These are phyloP conservation scores for Felis catus DNA, from an alignment of 2,113 vertebrate genomes.

Conservation along the genomic window DNA sequence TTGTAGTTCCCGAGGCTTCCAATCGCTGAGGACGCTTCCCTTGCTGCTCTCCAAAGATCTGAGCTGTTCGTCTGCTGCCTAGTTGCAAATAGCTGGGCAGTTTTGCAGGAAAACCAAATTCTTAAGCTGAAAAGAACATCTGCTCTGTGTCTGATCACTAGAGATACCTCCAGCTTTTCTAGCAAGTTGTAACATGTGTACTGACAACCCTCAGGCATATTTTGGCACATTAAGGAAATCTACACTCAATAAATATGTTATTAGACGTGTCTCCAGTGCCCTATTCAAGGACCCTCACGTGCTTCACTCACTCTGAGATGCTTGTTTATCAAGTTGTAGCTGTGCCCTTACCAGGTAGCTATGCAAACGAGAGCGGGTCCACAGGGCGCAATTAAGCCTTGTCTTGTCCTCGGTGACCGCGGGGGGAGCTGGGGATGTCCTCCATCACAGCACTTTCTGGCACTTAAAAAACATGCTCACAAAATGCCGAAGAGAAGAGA, in stretches of 20 bases:
- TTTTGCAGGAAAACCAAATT: constrained; percentile 21
- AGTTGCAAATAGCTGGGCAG: neutral
- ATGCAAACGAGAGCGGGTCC: neutral
- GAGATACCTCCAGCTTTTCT: neutral
- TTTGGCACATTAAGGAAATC: constrained; percentile 26
- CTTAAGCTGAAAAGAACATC: constrained; percentile 6
- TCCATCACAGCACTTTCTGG: neutral
- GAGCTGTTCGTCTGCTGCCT: neutral
- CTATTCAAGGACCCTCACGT: neutral
- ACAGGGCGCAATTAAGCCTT: neutral
- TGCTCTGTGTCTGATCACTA: neutral
- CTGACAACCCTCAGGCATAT: neutral
- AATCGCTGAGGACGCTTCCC: neutral
- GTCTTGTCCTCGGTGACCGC: neutral
- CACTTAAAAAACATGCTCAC: constrained; percentile 3
- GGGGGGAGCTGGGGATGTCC: neutral
- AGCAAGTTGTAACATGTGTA: neutral
- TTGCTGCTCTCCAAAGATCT: neutral
- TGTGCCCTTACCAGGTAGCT: neutral
- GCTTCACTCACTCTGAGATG: neutral
- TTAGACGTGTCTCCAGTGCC: neutral
- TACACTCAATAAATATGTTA: neutral
- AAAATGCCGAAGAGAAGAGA: constrained; percentile 19
- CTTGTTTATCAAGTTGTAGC: neutral
- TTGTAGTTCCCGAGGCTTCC: neutral